Conservation (phyloP, 2,888 invertebrate genomes). For the Drosophila eohydei region DNA sequence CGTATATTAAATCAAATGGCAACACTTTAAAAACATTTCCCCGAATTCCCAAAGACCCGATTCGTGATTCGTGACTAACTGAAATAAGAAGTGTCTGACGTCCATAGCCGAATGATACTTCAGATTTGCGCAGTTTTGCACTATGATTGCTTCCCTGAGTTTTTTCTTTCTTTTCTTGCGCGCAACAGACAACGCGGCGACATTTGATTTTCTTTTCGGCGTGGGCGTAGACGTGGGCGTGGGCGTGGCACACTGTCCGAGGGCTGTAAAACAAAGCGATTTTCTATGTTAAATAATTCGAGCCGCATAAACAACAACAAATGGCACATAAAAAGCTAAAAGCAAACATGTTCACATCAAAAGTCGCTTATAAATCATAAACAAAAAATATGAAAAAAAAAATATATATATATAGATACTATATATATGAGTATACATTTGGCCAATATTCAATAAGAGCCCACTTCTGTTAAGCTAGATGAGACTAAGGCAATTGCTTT, state of each 20-base stretch:
- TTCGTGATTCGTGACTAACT: conserved; percentile 66
- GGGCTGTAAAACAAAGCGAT: conserved; percentile 60
- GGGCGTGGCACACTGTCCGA: conserved; percentile 17
- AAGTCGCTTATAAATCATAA: conserved; percentile 72
- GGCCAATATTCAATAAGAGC: conserved; percentile 41
- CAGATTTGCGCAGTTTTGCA: conserved; percentile 66
- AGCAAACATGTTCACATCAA: conserved; percentile 69
- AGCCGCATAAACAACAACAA: conserved; percentile 48
- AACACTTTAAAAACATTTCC: conserved; percentile 8
- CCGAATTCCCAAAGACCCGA: conserved; percentile 46
- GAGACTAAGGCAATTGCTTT: conserved; percentile 26
- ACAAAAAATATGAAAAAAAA: conserved; percentile 35
- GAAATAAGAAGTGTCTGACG: conserved; percentile 59
- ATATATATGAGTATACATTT: conserved; percentile 13
- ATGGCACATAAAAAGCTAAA: conserved; percentile 66
- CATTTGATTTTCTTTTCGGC: conserved; percentile 28
- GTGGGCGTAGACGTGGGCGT: conserved; percentile 36
- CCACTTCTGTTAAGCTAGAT: background rate
- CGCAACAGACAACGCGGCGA: conserved; percentile 71
- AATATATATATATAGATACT: background rate
- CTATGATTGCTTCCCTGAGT: conserved; percentile 34
- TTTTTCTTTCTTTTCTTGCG: conserved; percentile 51
- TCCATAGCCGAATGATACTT: conserved; percentile 38
- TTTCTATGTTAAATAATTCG: conserved; percentile 72
- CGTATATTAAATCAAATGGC: conserved; percentile 35